Evolutionary conservation across 2,113 vertebrate genomes (phyloP).

Genomic region (Stegostoma tigrinum): DNA sequence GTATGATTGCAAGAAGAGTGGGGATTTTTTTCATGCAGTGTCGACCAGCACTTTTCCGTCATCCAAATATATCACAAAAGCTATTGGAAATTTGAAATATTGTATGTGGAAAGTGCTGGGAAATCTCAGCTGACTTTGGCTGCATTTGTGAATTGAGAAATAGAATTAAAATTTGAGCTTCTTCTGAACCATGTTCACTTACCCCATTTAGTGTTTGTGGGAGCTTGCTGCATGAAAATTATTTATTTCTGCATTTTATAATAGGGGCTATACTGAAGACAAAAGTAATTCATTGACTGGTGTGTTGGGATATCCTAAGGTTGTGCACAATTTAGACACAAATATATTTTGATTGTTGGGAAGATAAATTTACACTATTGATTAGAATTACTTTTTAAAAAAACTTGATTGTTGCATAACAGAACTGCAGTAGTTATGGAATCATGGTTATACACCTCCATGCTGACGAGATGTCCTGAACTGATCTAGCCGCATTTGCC

Average conservation of each 20-base stretch:
- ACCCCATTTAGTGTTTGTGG: not conserved
- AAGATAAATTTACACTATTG: not conserved
- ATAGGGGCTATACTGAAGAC: not conserved
- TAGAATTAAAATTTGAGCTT: too few relatives aligned
- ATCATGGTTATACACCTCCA: too few relatives aligned
- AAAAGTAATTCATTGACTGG: not conserved
- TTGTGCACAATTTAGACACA: not conserved
- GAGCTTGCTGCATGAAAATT: not conserved
- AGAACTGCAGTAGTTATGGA: not conserved
- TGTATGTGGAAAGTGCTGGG: too few relatives aligned
- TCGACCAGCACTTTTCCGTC: not conserved
- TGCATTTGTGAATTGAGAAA: too few relatives aligned
- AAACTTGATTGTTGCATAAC: not conserved
- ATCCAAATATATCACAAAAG: not conserved
- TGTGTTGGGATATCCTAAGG: not conserved
- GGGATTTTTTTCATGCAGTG: not conserved
- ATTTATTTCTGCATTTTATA: not conserved
- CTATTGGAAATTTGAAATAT: too few relatives aligned
- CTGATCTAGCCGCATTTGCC: too few relatives aligned
- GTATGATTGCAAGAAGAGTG: not conserved
- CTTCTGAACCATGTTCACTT: too few relatives aligned
- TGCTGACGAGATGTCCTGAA: too few relatives aligned
- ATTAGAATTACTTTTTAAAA: not conserved
- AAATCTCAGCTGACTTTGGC: too few relatives aligned
- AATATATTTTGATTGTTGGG: not conserved